A percentile compares a stretch with the other conserved stretches of the same genome.
These are phyloP conservation scores for Apogon hyalosoma DNA, from an alignment of 2,797 vertebrate genomes.

Conservation along the genomic window DNA sequence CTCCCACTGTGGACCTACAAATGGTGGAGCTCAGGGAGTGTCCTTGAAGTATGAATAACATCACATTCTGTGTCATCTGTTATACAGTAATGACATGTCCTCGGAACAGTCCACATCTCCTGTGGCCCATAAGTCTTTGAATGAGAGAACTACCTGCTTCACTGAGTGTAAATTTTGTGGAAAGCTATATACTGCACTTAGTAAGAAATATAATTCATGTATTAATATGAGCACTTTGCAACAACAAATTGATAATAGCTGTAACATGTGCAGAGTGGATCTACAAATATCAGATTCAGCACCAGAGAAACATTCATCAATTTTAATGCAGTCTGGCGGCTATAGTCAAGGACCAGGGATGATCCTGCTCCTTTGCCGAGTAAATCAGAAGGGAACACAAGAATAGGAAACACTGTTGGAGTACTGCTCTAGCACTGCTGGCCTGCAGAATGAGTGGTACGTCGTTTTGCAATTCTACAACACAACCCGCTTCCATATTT, in stretches of 20 bases:
- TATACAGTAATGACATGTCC: slow-evolving; percentile 75
- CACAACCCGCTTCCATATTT: slow-evolving; percentile 67
- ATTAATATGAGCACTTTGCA: slow-evolving; percentile 15
- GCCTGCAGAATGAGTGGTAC: slow-evolving; percentile 35
- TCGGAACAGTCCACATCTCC: slow-evolving; percentile 67
- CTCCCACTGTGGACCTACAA: slow-evolving; percentile 73
- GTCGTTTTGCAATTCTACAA: slow-evolving; percentile 61
- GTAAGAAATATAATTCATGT: slow-evolving; percentile 33
- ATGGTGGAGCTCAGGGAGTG: slow-evolving; percentile 71
- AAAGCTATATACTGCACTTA: slow-evolving; percentile 22
- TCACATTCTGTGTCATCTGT: slow-evolving; percentile 75
- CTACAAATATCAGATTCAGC: slow-evolving; percentile 41
- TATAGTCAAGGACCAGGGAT: slow-evolving; percentile 26
- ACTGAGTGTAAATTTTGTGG: slow-evolving; percentile 20
- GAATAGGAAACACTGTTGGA: slow-evolving; percentile 22
- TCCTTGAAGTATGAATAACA: slow-evolving; percentile 80
- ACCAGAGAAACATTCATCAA: slow-evolving; percentile 46
- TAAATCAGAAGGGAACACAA: slow-evolving; percentile 42
- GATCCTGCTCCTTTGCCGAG: slow-evolving; percentile 33
- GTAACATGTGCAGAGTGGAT: slow-evolving; percentile 17
- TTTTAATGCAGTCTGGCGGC: slow-evolving; percentile 40
- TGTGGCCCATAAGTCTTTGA: slow-evolving; percentile 56
- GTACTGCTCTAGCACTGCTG: slow-evolving; percentile 28
- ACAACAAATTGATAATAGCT: slow-evolving; percentile 28
- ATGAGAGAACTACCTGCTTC: slow-evolving; percentile 50